These are phyloP conservation scores for Belgica antarctica DNA, from an alignment of 2,888 invertebrate genomes.

Conservation along the genomic window DNA sequence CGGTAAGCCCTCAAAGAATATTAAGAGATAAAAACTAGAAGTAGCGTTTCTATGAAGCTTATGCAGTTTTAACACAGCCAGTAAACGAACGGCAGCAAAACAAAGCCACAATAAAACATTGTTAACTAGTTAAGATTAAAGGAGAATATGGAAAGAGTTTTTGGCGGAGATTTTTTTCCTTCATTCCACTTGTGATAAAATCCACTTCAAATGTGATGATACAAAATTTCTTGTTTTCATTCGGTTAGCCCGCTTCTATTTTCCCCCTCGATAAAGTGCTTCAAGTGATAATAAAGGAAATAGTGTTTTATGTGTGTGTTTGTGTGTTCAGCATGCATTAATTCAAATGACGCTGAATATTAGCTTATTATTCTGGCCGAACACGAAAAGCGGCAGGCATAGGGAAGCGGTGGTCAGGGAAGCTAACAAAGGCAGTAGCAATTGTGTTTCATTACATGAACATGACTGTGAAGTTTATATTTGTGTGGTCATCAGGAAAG, in stretches of 20 bases:
- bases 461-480: constrained; percentile 24
- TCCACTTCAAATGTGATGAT: neutral
- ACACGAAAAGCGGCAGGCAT: too few species aligned
- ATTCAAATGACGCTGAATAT: constrained; percentile 35
- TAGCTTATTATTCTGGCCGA: constrained; percentile 30
- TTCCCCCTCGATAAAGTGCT: constrained; percentile 28
- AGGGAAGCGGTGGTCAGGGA: too few species aligned
- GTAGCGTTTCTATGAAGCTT: neutral
- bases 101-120: constrained; percentile 19
- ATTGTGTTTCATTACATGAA: constrained; percentile 17
- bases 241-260: neutral
- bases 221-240: neutral
- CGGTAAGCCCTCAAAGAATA: constrained; percentile 11
- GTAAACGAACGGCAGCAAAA: neutral
- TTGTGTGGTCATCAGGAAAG: constrained; percentile 16
- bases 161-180: neutral
- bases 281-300: constrained; percentile 42
- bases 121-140: constrained; percentile 24
- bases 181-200: neutral
- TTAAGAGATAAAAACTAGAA: constrained; percentile 2
- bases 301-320: constrained; percentile 26
- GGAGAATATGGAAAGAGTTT: neutral
- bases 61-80: neutral
- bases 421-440: neutral
- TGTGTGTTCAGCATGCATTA: constrained; percentile 27